Base-by-base conservation (phyloP, 2,113 vertebrate species). In the Neodontobutis hainanensis region DNA sequence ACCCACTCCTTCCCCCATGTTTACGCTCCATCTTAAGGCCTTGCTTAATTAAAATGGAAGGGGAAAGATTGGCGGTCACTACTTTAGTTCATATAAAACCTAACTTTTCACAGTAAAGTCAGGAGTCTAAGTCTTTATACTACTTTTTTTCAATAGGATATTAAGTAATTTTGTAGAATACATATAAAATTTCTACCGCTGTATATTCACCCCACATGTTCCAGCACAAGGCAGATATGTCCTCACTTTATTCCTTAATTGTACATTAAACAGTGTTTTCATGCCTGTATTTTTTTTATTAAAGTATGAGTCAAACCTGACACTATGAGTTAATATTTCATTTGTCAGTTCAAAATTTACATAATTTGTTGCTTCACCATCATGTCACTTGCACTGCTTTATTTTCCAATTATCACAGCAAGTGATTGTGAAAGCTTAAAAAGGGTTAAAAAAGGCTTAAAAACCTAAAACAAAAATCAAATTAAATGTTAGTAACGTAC, bases 31-130 rank as follows among this genome's bases (percentile, higher is more conserved):
- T 87, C 87, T 89, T 85, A 70, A 84, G 82, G 82, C 85, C 70
- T 73, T 73, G 70, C 80, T 89, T 91, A 91, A 92, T 93, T 92
- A 87, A 91, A 90, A 90, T 77, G 75, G 65, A 86, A 80, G 80
- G 68, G 69, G 63, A 86, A 71, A 80, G 86, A 90, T 90, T 83
- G 86, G 76, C 82, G 83, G 71, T 82, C 79, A 87, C 85, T 92
- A 86, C 90, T 92, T 90, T 61, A 73, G 83, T 83, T 86, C 82
- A 90, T 83, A 59, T 79, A 71, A 68, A 74, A 70, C 55, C 72
- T 72, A 68, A 74, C 53, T 70, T 79, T 78, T 84, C 80, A 40
- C 71, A 68, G 50, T 69, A 8, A 15, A 5, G 44, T 76, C 45
- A 61, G 40, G 4, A 46, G 48, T 27, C 19, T 27, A 27, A 27